A percentile compares a stretch with the other conserved stretches of the same genome.
Conservation (phyloP, 1,140 invertebrate genomes). For the Ylistrum balloti region DNA sequence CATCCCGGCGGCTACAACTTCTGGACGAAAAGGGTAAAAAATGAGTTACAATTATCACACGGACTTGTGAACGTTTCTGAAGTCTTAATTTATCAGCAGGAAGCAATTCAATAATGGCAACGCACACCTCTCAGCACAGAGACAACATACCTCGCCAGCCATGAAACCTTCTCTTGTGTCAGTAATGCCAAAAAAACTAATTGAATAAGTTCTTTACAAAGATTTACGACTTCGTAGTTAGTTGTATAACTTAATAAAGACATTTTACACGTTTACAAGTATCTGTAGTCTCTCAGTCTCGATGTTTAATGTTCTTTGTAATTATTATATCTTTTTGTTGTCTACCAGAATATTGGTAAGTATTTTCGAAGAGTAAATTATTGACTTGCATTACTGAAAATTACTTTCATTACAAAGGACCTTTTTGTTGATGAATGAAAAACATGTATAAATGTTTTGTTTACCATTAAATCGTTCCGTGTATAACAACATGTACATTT, state of each 20-base stretch:
- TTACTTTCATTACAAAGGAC: no score
- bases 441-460: no score
- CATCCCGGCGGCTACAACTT: constrained; percentile 20
- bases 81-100: constrained; percentile 33
- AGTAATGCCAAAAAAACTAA: not conserved
- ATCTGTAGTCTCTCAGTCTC: not conserved
- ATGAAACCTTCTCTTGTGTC: constrained; percentile 7
- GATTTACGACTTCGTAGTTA: constrained; percentile 33
- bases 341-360: not conserved
- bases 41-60: constrained; percentile 29
- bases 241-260: constrained; percentile 19
- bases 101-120: not conserved
- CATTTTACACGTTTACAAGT: constrained; percentile 39
- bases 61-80: constrained; percentile 33
- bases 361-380: not conserved
- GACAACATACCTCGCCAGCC: constrained; percentile 23
- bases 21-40: not conserved
- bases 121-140: not conserved
- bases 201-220: constrained; percentile 21
- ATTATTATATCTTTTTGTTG: not conserved
- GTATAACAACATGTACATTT: no score
- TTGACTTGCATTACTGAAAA: no score
- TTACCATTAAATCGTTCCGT: no score
- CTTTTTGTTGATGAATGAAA: no score
- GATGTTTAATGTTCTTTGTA: not conserved